Percentiles rank a stretch among this genome's conserved stretches.
These are phyloP conservation scores for Romanogobio albipinnatus DNA, from an alignment of 2,113 vertebrate species.

Conservation along the genomic window DNA sequence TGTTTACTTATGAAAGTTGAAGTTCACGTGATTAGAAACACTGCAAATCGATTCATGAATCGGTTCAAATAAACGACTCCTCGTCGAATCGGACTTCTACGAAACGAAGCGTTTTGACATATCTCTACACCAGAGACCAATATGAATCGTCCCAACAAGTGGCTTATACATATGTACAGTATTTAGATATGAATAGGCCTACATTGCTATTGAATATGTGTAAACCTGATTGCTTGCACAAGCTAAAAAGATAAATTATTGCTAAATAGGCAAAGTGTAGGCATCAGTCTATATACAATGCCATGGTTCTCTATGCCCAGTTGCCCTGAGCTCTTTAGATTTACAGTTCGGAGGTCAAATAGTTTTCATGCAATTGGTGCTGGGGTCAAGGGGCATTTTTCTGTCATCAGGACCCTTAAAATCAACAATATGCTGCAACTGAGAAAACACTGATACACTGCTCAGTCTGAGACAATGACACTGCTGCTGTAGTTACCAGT, in stretches of 20 bases:
- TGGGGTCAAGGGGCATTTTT: conserved; percentile 51
- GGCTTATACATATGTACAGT: background rate
- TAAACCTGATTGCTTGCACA: background rate
- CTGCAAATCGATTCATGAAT: background rate
- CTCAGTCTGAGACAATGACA: background rate
- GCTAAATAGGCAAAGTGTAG: conserved; percentile 45
- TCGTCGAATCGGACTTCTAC: background rate
- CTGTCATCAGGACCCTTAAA: conserved; percentile 44
- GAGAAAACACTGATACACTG: conserved; percentile 35
- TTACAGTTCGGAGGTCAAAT: conserved; percentile 67
- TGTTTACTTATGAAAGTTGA: background rate
- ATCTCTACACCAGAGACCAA: conserved; percentile 32
- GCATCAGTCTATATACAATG: conserved; percentile 35
- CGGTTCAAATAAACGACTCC: background rate
- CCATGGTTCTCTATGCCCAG: conserved; percentile 60
- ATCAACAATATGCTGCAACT: conserved; percentile 45
- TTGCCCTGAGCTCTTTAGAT: conserved; percentile 49
- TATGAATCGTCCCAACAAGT: background rate
- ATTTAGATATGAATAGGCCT: background rate
- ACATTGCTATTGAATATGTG: background rate
- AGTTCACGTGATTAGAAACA: background rate
- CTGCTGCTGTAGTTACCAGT: conserved; percentile 21
- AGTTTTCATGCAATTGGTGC: conserved; percentile 58
- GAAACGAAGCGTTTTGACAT: conserved; percentile 54
- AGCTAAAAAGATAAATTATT: conserved; percentile 51